A percentile compares a stretch with the other conserved stretches of the same genome.
Evolutionary conservation across 2,888 invertebrate species (phyloP).

Genomic region (Actias luna): DNA sequence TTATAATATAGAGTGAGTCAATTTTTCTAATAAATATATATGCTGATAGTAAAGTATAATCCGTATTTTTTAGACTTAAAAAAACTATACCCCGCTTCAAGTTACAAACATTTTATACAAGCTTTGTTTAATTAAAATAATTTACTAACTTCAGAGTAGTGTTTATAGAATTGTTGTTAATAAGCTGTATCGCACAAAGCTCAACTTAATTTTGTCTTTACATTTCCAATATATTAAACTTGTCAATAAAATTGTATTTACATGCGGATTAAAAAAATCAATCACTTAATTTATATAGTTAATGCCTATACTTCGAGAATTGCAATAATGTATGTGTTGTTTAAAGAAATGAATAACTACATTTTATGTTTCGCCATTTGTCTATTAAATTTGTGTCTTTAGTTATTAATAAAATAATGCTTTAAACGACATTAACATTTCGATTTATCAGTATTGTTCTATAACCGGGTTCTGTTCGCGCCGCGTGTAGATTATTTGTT

Average conservation of each 20-base stretch:
- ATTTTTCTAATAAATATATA: slow-evolving; percentile 5
- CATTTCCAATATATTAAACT: background rate
- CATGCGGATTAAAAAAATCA: background rate
- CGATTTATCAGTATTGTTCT: slow-evolving; percentile 71
- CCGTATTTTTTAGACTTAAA: no score
- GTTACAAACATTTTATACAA: background rate
- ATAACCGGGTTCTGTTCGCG: slow-evolving; percentile 50
- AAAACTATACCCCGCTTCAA: background rate
- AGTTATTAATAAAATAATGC: slow-evolving; percentile 66
- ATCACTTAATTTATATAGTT: no score
- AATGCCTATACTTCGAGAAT: background rate
- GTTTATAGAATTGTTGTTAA: background rate
- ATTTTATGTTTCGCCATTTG: slow-evolving; percentile 22
- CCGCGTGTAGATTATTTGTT: slow-evolving; percentile 54
- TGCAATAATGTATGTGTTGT: background rate
- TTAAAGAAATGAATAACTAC: background rate
- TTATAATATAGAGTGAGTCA: background rate
- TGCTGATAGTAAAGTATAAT: background rate
- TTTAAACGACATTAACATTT: slow-evolving; percentile 71
- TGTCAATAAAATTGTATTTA: background rate
- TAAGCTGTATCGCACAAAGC: background rate
- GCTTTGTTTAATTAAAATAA: background rate
- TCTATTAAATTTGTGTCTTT: slow-evolving; percentile 67
- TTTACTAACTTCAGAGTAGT: background rate
- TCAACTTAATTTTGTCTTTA: background rate